These are phyloP conservation scores for Nyctalus aviator DNA, from an alignment of 2,797 vertebrate genomes.

Conservation along the genomic window DNA sequence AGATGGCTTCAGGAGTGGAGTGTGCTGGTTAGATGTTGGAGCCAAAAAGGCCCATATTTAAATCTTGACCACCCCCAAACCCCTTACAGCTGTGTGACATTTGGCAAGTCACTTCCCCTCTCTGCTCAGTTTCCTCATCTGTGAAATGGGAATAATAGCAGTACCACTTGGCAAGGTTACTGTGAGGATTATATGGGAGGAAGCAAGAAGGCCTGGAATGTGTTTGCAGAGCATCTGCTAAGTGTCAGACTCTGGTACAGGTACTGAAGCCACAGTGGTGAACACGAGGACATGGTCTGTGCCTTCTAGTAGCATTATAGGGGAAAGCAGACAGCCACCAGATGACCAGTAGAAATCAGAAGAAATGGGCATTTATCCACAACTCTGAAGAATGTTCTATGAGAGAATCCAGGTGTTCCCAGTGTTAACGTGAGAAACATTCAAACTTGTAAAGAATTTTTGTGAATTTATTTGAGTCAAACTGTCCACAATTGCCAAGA, in stretches of 20 bases:
- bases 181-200: background rate
- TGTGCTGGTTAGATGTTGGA: background rate
- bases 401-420: background rate
- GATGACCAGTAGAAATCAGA: background rate
- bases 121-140: background rate
- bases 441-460: too few relatives aligned
- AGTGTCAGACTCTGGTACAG: background rate
- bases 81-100: background rate
- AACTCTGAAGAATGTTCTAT: rapidly evolving
- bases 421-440: too few relatives aligned
- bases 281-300: rapidly evolving
- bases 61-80: background rate
- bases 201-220: rapidly evolving
- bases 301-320: rapidly evolving
- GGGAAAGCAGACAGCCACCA: too few relatives aligned
- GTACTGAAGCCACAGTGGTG: rapidly evolving
- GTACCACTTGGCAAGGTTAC: background rate
- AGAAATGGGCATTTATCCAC: background rate
- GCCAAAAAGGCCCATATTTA: background rate
- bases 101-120: background rate
- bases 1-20: background rate
- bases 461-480: too few relatives aligned
- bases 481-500: too few relatives aligned
- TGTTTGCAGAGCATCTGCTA: background rate
- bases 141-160: background rate